phyloP scores from a whole-genome alignment of 1,140 invertebrate genomes.

The Pseudomyrmex flavicornis region DNA sequence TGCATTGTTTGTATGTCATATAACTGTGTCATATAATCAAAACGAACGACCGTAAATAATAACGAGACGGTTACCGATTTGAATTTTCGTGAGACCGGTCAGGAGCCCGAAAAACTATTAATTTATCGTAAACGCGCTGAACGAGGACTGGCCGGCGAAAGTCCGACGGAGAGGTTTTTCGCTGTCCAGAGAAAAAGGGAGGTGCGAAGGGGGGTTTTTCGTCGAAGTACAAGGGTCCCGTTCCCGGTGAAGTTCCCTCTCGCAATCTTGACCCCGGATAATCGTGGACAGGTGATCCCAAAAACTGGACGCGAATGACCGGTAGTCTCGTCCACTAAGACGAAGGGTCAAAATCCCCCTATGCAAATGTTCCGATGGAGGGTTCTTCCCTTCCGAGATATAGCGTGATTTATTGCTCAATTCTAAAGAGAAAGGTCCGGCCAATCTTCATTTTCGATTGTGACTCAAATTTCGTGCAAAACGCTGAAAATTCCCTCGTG shows the following conservation, averaged over 20 bases:
- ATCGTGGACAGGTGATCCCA: slow-evolving; percentile 82
- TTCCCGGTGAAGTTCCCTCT: slow-evolving; percentile 59
- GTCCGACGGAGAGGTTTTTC: slow-evolving; percentile 4
- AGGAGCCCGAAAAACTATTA: slow-evolving; percentile 78
- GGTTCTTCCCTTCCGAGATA: slow-evolving; percentile 49
- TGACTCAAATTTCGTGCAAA: slow-evolving; percentile 38
- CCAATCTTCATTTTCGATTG: slow-evolving; percentile 42
- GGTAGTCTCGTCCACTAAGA: slow-evolving; percentile 59
- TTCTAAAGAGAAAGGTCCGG: slow-evolving; percentile 24
- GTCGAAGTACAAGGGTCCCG: slow-evolving; percentile 46
- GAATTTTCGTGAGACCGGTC: slow-evolving; percentile 72
- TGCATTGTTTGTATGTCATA: neutral
- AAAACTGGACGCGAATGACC: slow-evolving; percentile 75
- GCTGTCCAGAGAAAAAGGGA: slow-evolving; percentile 54
- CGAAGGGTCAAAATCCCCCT: slow-evolving; percentile 70
- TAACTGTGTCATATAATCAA: slow-evolving; percentile 25
- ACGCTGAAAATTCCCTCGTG: slow-evolving; percentile 17
- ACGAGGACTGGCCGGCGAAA: slow-evolving; percentile 40
- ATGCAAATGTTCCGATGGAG: slow-evolving; percentile 74
- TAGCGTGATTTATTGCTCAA: slow-evolving; percentile 69
- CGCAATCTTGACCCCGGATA: slow-evolving; percentile 82
- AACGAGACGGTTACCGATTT: slow-evolving; percentile 71
- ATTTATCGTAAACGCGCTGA: slow-evolving; percentile 80
- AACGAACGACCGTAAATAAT: slow-evolving; percentile 76
- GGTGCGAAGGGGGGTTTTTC: slow-evolving; percentile 25